Evolutionary conservation across 2,888 invertebrate species (phyloP), one percentile per base, ranked within the genome.

Genomic region (Epinotia ramella): DNA sequence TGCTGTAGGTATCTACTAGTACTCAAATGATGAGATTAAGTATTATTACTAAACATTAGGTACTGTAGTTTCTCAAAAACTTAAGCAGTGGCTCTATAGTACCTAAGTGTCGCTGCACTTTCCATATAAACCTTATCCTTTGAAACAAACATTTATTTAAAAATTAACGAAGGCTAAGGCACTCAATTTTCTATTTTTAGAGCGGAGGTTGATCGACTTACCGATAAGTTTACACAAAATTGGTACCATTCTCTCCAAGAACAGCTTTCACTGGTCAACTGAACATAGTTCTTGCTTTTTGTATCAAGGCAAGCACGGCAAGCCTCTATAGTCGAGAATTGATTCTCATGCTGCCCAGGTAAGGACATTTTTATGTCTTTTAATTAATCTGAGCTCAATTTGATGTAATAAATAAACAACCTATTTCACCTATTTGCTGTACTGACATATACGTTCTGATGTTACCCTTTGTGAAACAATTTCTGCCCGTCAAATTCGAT

Each of bases 261-360:
- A 78, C 83, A 80, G 64, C 80, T 83, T 46, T 73, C 76, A 57
- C 44, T 71, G 13, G 80, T 76, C n/a, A 86, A 63, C 18, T 73
- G 74, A 18, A 84, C 78, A 66, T 76, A 79, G 71, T 81, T 78
- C 56, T 72, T 72, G 73, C 59, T 74, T 44, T 82, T 80, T 13
- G 82, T 78, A 73, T 80, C 74, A 40, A 89, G 81, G 78, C 90
- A 90, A 66, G 86, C 81, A 64, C 88, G 85, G 75, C 90, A 90
- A 7, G 82, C 77, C 33, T 62, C 76, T 33, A 79, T 76, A 68
- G 78, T 65, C 28, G 79, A 44, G 13, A 28, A 12, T 65, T 73
- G 70, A 72, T n/a, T 33, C 33, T 46, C 46, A 60, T 46, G 68
- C 12, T 24, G 66, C 2, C 40, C 67, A 46, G 28, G 16, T 16